Percentiles rank a stretch among this genome's conserved stretches.
Evolutionary conservation across 2,888 invertebrate genomes (phyloP).

Genomic region (Cryptus armator): DNA sequence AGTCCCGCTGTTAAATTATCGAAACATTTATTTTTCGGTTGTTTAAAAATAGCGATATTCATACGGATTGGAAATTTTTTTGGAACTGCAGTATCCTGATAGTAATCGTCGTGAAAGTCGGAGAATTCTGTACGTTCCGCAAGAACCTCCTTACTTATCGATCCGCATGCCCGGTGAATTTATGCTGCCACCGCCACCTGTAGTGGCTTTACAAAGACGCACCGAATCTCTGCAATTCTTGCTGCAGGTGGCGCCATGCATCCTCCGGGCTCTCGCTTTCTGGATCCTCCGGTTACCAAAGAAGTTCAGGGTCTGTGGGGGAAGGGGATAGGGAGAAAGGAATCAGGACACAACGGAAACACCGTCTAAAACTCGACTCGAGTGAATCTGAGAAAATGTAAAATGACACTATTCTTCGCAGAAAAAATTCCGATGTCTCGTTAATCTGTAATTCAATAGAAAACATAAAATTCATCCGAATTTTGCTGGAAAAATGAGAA

Average conservation of each 20-base stretch:
- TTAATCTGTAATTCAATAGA: not conserved
- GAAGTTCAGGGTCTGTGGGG: constrained; percentile 20
- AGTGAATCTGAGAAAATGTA: not conserved
- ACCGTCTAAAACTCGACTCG: not conserved
- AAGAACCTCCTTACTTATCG: constrained; percentile 65
- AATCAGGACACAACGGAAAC: constrained; percentile 13
- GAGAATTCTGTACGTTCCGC: constrained; percentile 26
- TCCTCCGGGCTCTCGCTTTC: constrained; percentile 39
- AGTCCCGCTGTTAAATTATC: not conserved
- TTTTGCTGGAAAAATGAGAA: not conserved
- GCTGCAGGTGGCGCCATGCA: constrained; percentile 71
- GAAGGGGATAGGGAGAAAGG: not conserved
- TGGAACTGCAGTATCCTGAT: not conserved
- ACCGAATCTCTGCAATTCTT: constrained; percentile 58
- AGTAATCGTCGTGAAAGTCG: constrained; percentile 9
- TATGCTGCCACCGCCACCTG: constrained; percentile 71
- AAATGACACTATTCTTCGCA: not conserved
- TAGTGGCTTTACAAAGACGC: constrained; percentile 67
- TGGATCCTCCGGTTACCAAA: not conserved
- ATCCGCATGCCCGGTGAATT: constrained; percentile 60
- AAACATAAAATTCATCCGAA: not conserved
- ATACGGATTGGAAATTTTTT: not conserved
- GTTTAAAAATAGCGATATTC: not conserved
- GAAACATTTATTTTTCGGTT: not conserved
- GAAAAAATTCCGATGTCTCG: not conserved